Evolutionary conservation across 2,888 invertebrate species (phyloP).

Genomic region (Caenorhabditis angaria): DNA sequence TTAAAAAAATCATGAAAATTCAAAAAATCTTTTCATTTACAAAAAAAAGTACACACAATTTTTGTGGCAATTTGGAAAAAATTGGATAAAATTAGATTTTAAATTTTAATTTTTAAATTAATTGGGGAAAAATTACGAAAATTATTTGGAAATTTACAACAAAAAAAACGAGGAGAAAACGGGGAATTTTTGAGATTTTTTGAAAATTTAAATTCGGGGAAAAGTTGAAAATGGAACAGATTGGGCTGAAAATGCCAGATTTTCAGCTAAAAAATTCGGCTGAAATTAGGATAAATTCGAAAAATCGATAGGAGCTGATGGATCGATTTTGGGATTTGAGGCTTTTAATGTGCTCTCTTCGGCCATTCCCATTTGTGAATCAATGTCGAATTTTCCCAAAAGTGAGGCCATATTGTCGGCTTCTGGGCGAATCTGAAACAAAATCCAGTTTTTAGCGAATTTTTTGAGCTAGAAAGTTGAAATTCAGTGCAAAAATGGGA

Average conservation of each 20-base stretch:
- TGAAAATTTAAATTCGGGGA: too few relatives aligned
- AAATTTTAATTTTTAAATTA: too few relatives aligned
- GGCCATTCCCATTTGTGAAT: conserved; percentile 49
- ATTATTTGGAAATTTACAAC: background rate
- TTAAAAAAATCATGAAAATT: too few relatives aligned
- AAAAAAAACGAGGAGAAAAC: background rate
- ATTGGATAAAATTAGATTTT: too few relatives aligned
- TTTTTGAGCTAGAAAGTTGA: background rate
- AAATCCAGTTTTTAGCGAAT: background rate
- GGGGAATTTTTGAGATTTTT: background rate
- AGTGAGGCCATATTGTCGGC: conserved; percentile 68
- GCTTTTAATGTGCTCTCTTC: conserved; percentile 69
- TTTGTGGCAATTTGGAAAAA: too few relatives aligned
- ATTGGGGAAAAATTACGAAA: background rate
- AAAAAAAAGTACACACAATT: too few relatives aligned
- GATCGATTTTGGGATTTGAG: conserved; percentile 20
- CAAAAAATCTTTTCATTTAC: too few relatives aligned
- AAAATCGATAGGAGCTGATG: conserved; percentile 60
- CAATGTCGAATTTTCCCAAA: conserved; percentile 66
- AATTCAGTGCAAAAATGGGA: too few relatives aligned
- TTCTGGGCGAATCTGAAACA: conserved; percentile 50
- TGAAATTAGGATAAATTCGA: too few relatives aligned
- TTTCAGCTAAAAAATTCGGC: too few relatives aligned
- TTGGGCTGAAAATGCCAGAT: too few relatives aligned
- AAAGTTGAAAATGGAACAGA: too few relatives aligned